Evolutionary conservation across 2,113 vertebrate species (phyloP).

Genomic region (Ciconia maguari): DNA sequence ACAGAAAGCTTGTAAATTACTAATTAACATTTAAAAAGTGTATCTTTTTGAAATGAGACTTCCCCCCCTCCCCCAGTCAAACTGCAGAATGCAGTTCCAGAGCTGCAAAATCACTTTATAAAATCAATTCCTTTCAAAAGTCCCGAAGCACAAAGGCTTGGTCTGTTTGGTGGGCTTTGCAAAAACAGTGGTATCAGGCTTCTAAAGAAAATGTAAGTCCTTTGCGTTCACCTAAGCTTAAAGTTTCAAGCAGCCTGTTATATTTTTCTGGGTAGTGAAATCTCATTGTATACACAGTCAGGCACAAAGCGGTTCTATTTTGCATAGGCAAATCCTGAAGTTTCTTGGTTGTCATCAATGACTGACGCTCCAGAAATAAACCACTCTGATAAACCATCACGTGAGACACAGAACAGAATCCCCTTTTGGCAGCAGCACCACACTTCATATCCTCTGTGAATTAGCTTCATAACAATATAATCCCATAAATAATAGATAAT

Average conservation of each 20-base stretch:
- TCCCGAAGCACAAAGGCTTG: background rate
- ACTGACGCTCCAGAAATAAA: background rate
- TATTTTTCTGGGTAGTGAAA: background rate
- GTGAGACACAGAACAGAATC: background rate
- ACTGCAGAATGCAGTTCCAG: background rate
- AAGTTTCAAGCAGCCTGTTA: background rate
- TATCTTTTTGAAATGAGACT: background rate
- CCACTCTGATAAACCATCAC: background rate
- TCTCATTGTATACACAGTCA: background rate
- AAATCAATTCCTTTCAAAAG: background rate
- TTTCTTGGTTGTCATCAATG: background rate
- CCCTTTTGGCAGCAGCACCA: background rate
- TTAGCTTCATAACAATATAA: background rate
- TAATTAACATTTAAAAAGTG: background rate
- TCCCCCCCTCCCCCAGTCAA: background rate
- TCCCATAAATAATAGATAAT: background rate
- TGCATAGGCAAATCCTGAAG: background rate
- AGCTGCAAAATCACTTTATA: background rate
- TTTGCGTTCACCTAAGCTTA: background rate
- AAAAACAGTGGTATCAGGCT: background rate
- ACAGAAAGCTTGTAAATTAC: background rate
- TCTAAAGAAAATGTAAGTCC: background rate
- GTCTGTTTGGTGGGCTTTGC: background rate
- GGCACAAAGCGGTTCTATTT: background rate
- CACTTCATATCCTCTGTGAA: background rate